Evolutionary conservation across 2,797 vertebrate species (phyloP).

Genomic region (Argentina silus): DNA sequence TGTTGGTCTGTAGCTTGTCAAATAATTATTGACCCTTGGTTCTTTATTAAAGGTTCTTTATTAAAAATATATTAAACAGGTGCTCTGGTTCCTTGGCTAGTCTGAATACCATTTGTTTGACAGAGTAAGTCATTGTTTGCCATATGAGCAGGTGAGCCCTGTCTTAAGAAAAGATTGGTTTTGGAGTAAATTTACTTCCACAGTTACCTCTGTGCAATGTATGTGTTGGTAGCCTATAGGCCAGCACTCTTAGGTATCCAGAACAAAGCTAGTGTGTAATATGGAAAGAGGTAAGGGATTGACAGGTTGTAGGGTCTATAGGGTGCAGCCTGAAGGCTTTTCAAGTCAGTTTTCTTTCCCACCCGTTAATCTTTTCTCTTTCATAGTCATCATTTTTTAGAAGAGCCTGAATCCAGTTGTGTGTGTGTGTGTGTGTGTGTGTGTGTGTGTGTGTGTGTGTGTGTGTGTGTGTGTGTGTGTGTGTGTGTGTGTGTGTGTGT

Average conservation of each 20-base stretch:
- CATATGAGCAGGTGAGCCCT: conserved; percentile 35
- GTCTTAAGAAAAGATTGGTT: conserved; percentile 14
- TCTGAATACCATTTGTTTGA: conserved; percentile 21
- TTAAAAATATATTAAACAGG: conserved; percentile 42
- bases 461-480: conserved; percentile 31
- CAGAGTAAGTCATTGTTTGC: conserved; percentile 59
- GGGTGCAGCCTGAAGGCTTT: neutral
- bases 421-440: conserved; percentile 16
- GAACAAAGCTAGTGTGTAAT: too few species aligned
- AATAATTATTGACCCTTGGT: neutral
- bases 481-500: conserved; percentile 19
- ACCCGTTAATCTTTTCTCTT: conserved; percentile 36
- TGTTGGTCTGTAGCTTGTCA: conserved; percentile 16
- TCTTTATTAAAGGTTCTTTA: conserved; percentile 13
- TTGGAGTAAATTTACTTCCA: conserved; percentile 1
- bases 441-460: conserved; percentile 25
- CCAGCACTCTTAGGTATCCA: too few species aligned
- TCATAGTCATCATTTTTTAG: conserved; percentile 49
- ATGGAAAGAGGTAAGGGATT: too few species aligned
- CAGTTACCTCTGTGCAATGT: neutral
- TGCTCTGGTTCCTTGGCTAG: conserved; percentile 32
- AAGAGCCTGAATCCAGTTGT: conserved; percentile 32
- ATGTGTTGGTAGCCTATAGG: too few species aligned
- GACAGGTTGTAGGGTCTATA: neutral
- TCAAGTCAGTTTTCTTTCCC: conserved; percentile 37